A percentile compares a stretch with the other conserved stretches of the same genome.
phyloP scores from a whole-genome alignment of 2,888 invertebrate genomes.

The Taphrorychus bicolor region DNA sequence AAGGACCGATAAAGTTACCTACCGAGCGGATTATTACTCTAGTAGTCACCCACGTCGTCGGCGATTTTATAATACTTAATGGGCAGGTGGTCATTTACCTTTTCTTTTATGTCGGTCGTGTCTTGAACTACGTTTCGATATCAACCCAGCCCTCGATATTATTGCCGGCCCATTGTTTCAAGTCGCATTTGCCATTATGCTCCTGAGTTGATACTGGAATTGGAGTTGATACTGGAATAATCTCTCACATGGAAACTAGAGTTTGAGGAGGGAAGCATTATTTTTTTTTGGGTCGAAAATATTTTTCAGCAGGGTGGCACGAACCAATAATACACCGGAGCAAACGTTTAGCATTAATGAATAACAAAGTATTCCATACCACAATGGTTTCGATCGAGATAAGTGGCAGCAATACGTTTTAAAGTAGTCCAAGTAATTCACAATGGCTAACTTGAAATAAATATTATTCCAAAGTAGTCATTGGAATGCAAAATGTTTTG shows the following conservation, averaged over 20 bases:
- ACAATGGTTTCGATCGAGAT: conserved; percentile 15
- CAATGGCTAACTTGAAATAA: conserved; percentile 14
- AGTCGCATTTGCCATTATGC: too few relatives aligned
- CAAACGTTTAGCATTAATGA: not conserved
- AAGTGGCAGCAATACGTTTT: conserved; percentile 5
- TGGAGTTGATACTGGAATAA: too few relatives aligned
- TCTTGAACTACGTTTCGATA: not conserved
- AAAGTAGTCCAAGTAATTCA: conserved; percentile 30
- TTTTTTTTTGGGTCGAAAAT: too few relatives aligned
- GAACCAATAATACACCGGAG: too few relatives aligned
- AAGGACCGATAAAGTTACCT: conserved; percentile 25
- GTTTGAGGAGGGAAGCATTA: too few relatives aligned
- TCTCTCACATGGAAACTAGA: too few relatives aligned
- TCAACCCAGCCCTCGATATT: not conserved
- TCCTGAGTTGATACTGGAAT: too few relatives aligned
- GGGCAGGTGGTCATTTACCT: conserved; percentile 36
- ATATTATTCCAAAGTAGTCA: conserved; percentile 18
- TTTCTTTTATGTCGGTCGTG: conserved; percentile 4
- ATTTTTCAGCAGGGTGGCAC: too few relatives aligned
- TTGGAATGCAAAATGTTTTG: conserved; percentile 23
- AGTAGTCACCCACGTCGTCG: conserved; percentile 28
- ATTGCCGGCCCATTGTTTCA: not conserved
- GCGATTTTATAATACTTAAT: conserved; percentile 16
- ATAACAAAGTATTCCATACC: not conserved
- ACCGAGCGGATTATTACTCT: conserved; percentile 26